A percentile compares a stretch with the other conserved stretches of the same genome.
Conservation (phyloP, 2,113 vertebrate genomes). For the Tachuris rubrigastra region DNA sequence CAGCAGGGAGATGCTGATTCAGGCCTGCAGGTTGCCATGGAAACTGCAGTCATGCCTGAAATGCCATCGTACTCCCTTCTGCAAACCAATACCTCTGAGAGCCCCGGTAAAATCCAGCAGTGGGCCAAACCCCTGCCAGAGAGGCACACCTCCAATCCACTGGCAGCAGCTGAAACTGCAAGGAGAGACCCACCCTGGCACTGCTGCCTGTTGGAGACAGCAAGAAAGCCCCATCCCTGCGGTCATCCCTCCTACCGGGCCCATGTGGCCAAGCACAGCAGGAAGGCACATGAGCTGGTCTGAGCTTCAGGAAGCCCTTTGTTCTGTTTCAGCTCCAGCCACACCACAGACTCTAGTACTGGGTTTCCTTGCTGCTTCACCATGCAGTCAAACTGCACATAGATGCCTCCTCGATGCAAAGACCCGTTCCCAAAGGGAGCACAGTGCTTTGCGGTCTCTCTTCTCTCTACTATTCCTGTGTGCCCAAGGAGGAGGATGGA, state of each 20-base stretch:
- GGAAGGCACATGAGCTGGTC: fast-evolving
- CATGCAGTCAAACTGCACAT: background rate
- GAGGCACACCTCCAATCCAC: background rate
- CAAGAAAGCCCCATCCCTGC: background rate
- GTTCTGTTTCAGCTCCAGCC: background rate
- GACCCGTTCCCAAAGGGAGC: background rate
- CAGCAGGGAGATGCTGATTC: constrained; percentile 11
- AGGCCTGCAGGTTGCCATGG: background rate
- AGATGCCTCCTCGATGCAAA: fast-evolving
- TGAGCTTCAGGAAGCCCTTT: background rate
- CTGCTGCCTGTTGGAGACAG: background rate
- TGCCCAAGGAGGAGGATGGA: background rate
- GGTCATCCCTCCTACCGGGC: fast-evolving
- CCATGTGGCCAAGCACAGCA: background rate
- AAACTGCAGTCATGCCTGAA: background rate
- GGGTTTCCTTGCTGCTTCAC: background rate
- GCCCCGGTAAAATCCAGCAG: background rate
- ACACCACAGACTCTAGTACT: background rate
- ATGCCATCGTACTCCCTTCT: background rate
- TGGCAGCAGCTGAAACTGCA: background rate
- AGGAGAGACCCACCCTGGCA: background rate
- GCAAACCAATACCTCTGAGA: background rate
- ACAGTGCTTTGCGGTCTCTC: background rate
- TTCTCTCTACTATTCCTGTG: background rate
- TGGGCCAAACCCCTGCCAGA: background rate